A percentile compares a stretch with the other conserved stretches of the same genome.
Conservation (phyloP, 2,113 vertebrate genomes). For the Carollia perspicillata region DNA sequence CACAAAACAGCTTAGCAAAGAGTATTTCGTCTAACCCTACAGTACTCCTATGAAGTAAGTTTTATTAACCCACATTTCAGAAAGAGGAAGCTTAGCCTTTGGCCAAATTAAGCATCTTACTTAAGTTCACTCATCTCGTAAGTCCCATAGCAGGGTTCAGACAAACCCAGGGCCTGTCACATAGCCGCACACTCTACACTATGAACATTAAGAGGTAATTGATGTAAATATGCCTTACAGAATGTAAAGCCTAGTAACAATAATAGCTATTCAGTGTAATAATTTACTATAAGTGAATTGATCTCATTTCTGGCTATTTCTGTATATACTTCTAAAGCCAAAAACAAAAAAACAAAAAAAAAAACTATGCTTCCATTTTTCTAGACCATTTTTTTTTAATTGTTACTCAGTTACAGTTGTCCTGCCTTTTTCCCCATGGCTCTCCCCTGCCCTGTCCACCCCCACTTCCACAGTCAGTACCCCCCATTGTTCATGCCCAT, state of each 20-base stretch:
- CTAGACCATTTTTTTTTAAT: too few species aligned
- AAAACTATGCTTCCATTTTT: not conserved
- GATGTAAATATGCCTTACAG: not conserved
- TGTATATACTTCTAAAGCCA: not conserved
- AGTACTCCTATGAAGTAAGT: not conserved
- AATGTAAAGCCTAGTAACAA: not conserved
- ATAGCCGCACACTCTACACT: not conserved
- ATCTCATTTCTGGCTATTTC: not conserved
- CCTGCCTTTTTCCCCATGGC: too few species aligned
- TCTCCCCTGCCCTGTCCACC: too few species aligned
- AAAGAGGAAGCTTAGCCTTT: not conserved
- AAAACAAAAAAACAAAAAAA: not conserved
- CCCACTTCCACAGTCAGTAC: too few species aligned
- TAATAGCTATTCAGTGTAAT: not conserved
- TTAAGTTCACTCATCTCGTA: not conserved
- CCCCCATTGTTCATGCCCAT: too few species aligned
- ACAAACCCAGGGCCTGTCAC: not conserved
- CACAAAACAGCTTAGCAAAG: not conserved
- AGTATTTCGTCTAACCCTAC: not conserved
- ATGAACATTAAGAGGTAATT: not conserved
- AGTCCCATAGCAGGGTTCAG: not conserved
- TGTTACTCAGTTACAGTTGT: too few species aligned
- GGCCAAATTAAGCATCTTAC: not conserved
- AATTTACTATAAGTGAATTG: not conserved
- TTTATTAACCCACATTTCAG: not conserved